Conservation (phyloP, 2,113 vertebrate genomes). For the Leucopsar rothschildi region DNA sequence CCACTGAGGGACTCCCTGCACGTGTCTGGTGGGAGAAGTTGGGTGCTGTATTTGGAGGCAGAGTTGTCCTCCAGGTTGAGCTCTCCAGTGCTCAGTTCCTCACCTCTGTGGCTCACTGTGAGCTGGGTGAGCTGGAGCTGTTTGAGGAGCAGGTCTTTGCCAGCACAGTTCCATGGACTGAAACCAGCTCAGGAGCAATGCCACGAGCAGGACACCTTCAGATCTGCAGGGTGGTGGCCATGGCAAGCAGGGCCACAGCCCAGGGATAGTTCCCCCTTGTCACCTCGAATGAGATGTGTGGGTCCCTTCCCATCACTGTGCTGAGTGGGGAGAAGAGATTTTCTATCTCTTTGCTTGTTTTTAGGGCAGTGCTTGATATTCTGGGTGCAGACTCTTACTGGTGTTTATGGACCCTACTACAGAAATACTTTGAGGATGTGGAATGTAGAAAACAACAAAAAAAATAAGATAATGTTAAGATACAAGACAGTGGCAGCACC, state of each 20-base stretch:
- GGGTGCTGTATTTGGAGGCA: background rate
- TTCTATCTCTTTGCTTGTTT: background rate
- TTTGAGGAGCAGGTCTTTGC: background rate
- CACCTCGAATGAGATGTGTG: background rate
- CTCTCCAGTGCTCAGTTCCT: background rate
- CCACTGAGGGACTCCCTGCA: too few species aligned
- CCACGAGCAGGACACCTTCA: background rate
- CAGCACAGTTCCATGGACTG: accelerated
- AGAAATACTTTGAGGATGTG: background rate
- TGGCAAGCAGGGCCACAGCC: background rate
- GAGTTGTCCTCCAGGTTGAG: background rate
- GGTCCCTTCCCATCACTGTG: background rate
- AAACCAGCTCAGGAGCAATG: accelerated
- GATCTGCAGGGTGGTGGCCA: background rate
- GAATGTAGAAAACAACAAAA: background rate
- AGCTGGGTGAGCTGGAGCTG: background rate
- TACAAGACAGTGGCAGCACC: background rate
- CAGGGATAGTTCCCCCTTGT: background rate
- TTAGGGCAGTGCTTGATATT: background rate
- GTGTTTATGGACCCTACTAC: background rate
- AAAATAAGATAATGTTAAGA: background rate
- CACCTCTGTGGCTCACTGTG: accelerated
- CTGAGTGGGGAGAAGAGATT: background rate
- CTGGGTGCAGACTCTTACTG: background rate
- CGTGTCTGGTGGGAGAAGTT: background rate